Evolutionary conservation across 2,113 vertebrate genomes (phyloP), one percentile per base, ranked within the genome.

Genomic region (Dicentrarchus labrax): DNA sequence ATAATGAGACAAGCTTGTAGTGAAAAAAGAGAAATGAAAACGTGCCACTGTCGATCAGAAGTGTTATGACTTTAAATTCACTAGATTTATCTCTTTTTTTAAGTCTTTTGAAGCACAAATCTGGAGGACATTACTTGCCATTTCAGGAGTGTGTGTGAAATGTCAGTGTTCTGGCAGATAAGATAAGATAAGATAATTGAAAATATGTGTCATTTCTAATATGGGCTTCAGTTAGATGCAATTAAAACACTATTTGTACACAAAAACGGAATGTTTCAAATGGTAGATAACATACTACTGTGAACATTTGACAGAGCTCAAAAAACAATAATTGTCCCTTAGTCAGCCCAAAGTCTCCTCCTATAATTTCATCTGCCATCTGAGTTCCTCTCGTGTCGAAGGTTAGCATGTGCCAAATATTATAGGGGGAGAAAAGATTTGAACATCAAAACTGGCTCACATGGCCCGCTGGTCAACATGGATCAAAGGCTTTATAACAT

Each of bases 361-460:
- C 45, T 38, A n/a, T 12, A 17, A 45, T 76, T 77, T 78, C 67
- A 43, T 80, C 45, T 61, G 53, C 75, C 64, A 48, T 80, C 43
- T 56, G 57, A 69, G 38, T 62, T 60, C n/a, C 64, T 76, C 50
- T 74, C 39, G 43, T 72, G 62, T 50, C 76, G 87, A 83, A 86
- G 80, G 76, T 89, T 69, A 89, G 45, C 43, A 43, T 48, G 69
- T 80, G 76, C 83, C 79, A 80, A 66, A 84, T 60, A 73, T 70
- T 57, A 71, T 51, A 76, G 3, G 12, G 39, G 24, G 21, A 72
- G 12, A 71, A 70, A 78, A 84, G 41, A 87, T 72, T 57, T 78
- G 41, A 90, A 78, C 76, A 90, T 89, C 68, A 82, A 45, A 80
- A 68, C 72, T 84, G 80, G 59, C 66, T 91, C 84, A 43, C 64